A percentile compares a stretch with the other conserved stretches of the same genome.
These are phyloP conservation scores for Mareca strepera DNA, from an alignment of 2,797 vertebrate genomes.

Conservation along the genomic window DNA sequence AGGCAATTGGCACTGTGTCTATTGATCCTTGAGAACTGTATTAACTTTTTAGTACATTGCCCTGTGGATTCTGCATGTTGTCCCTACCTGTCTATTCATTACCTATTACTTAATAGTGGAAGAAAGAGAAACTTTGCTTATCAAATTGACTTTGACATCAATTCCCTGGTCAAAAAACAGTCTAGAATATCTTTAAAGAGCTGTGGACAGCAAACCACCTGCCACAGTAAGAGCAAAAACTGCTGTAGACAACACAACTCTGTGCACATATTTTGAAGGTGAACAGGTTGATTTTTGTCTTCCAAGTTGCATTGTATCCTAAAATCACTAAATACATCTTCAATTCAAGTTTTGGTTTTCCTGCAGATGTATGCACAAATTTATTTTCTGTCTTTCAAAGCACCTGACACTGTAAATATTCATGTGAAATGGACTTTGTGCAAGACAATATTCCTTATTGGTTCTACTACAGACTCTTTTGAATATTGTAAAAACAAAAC, in stretches of 20 bases:
- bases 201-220: background rate
- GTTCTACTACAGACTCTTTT: background rate
- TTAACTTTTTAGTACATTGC: background rate
- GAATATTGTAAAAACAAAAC: background rate
- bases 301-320: background rate
- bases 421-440: background rate
- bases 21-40: background rate
- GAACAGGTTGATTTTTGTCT: background rate
- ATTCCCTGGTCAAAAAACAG: background rate
- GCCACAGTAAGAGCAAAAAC: background rate
- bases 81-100: background rate
- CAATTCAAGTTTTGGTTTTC: background rate
- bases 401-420: background rate
- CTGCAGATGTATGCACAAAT: background rate
- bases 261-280: background rate
- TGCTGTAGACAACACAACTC: background rate
- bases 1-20: background rate
- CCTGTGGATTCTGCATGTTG: background rate
- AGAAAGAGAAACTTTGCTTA: background rate
- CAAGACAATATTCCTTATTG: background rate
- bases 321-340: background rate
- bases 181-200: background rate
- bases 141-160: constrained; percentile 42
- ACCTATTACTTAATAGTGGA: background rate
- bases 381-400: background rate